These are phyloP conservation scores for silkworm (Bombyx mori) DNA, from an alignment of 1,140 invertebrate species.

Conservation along the genomic window ASM3026992v2 NC_085128.1:72501-73000, in stretches of 20 bases:
- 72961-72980: slow-evolving; percentile 28
- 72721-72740: background rate
- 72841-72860: slow-evolving; percentile 3
- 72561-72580: too few relatives aligned
- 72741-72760: background rate
- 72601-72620: too few relatives aligned
- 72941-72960: slow-evolving; percentile 32
- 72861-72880: background rate
- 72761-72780: background rate
- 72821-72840: too few relatives aligned
- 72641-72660: slow-evolving; percentile 30
- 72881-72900: slow-evolving; percentile 1
- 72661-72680: slow-evolving; percentile 37
- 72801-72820: too few relatives aligned
- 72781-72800: background rate
- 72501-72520: too few relatives aligned
- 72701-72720: slow-evolving; percentile 26
- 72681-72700: slow-evolving; percentile 37
- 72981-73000: slow-evolving; percentile 36
- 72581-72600: too few relatives aligned
- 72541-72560: too few relatives aligned
- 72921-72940: slow-evolving; percentile 17
- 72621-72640: slow-evolving; percentile 9
- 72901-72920: slow-evolving; percentile 3
- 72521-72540: too few relatives aligned